Conservation (phyloP, 2,797 vertebrate genomes). For the Galago senegalensis region DNA sequence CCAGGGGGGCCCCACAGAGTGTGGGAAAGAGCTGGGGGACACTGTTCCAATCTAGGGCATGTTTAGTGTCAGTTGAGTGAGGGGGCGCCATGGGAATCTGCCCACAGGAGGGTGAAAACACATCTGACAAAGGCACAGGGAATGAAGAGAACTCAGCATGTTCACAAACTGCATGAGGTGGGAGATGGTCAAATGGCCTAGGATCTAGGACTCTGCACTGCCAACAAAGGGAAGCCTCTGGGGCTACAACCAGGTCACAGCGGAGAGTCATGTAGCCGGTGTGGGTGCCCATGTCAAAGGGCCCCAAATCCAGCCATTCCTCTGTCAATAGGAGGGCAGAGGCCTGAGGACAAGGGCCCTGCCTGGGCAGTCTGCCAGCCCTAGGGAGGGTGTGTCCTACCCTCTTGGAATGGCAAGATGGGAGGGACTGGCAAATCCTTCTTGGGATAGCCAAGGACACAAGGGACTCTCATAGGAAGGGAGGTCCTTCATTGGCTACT, state of each 20-base stretch:
- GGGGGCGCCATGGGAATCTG: background rate
- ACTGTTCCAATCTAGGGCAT: background rate
- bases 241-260: background rate
- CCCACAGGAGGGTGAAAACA: background rate
- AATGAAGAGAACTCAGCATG: constrained; percentile 11
- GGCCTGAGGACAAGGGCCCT: background rate
- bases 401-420: background rate
- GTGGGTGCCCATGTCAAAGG: background rate
- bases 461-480: background rate
- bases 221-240: background rate
- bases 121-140: background rate
- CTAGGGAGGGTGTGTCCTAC: too few relatives aligned
- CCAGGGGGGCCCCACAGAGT: background rate
- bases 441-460: background rate
- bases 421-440: background rate
- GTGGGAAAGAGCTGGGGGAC: background rate
- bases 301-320: background rate
- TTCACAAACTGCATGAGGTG: background rate
- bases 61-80: background rate
- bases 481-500: constrained; percentile 68
- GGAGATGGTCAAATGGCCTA: background rate
- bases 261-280: background rate
- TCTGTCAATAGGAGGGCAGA: background rate
- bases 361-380: too few relatives aligned
- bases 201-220: background rate